Conservation (phyloP, 2,888 invertebrate species). For the Scelioninae gen. 2 region DNA sequence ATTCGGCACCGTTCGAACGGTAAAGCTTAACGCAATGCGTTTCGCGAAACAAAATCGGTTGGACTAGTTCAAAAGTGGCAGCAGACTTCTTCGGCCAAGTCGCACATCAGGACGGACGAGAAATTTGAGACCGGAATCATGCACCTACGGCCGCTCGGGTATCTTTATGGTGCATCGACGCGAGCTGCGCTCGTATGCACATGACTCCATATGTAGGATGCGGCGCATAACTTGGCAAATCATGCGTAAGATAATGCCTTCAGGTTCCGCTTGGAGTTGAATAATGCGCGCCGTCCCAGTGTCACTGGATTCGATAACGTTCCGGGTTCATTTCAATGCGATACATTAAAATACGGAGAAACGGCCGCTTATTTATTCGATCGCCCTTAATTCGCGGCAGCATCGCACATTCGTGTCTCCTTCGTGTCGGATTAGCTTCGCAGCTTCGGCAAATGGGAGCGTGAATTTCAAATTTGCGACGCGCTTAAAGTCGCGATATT, state of each 20-base stretch:
- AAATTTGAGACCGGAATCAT: constrained; percentile 59
- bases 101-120: constrained; percentile 41
- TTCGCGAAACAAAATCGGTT: constrained; percentile 43
- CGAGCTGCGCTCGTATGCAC: constrained; percentile 37
- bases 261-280: constrained; percentile 27
- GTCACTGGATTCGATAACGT: constrained; percentile 20
- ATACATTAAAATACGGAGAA: background rate
- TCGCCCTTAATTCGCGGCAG: background rate
- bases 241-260: constrained; percentile 51
- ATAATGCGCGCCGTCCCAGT: constrained; percentile 5
- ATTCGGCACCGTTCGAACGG: constrained; percentile 57
- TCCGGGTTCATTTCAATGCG: constrained; percentile 5
- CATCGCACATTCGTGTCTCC: constrained; percentile 18
- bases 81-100: constrained; percentile 36
- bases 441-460: constrained; percentile 8
- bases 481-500: too few species aligned
- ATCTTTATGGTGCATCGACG: constrained; percentile 58
- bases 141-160: constrained; percentile 40
- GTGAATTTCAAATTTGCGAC: background rate
- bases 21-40: constrained; percentile 52
- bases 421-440: constrained; percentile 11
- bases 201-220: constrained; percentile 51
- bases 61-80: constrained; percentile 46
- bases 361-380: constrained; percentile 7
- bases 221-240: constrained; percentile 51